Percentiles rank a stretch among this genome's conserved stretches.
Evolutionary conservation across 1,140 invertebrate genomes (phyloP).

Genomic region (Danaus melanippus): DNA sequence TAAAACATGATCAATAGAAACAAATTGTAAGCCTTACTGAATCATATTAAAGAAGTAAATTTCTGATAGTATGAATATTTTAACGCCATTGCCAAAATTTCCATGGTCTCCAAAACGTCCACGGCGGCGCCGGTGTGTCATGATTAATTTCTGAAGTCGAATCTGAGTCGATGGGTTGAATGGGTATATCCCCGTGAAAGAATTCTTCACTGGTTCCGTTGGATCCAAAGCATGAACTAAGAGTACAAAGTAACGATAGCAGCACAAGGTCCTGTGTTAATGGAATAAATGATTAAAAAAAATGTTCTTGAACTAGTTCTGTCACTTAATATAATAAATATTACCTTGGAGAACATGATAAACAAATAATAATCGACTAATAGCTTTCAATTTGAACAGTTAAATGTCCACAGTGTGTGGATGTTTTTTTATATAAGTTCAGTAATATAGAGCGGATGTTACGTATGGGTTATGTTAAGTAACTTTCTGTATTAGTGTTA

Average conservation of each 20-base stretch:
- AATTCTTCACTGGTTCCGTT: constrained; percentile 10
- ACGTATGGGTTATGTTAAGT: too few relatives aligned
- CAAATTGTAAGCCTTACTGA: constrained; percentile 11
- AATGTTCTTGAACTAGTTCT: too few relatives aligned
- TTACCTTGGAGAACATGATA: too few relatives aligned
- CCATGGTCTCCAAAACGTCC: constrained; percentile 33
- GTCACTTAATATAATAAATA: too few relatives aligned
- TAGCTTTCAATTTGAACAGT: too few relatives aligned
- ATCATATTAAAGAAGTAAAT: constrained; percentile 6
- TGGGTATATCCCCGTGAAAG: constrained; percentile 18
- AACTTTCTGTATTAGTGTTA: too few relatives aligned
- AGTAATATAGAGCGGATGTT: too few relatives aligned
- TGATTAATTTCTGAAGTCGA: constrained; percentile 3
- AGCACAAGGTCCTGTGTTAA: not conserved
- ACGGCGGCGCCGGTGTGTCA: constrained; percentile 16
- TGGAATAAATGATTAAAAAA: too few relatives aligned
- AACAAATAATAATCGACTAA: too few relatives aligned
- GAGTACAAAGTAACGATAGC: constrained; percentile 22
- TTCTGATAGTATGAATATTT: constrained; percentile 12
- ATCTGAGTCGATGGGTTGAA: constrained; percentile 12
- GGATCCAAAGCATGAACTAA: constrained; percentile 21
- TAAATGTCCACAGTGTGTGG: too few relatives aligned
- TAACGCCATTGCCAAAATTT: constrained; percentile 42
- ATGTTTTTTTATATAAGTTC: too few relatives aligned
- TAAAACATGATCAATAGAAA: constrained; percentile 30